Conservation (phyloP, 2,113 vertebrate species). For the Barbus barbus region DNA sequence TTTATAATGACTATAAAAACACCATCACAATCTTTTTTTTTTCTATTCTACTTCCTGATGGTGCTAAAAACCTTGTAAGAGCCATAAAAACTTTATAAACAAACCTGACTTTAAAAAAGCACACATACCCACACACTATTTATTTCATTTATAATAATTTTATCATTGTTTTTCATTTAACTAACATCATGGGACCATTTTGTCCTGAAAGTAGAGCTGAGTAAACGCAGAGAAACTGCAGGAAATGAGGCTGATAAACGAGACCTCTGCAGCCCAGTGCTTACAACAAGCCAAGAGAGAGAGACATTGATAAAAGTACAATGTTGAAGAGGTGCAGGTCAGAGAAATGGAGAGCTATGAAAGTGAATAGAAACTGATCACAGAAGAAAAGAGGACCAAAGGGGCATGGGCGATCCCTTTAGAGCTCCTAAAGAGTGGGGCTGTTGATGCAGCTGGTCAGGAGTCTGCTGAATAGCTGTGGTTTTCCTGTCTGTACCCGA, state of each 20-base stretch:
- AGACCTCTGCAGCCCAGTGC: background rate
- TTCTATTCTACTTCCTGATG: background rate
- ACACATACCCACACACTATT: background rate
- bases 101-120: too few species aligned
- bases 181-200: background rate
- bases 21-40: too few species aligned
- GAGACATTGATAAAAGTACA: slow-evolving; percentile 4
- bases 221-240: background rate
- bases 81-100: background rate
- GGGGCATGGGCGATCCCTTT: background rate
- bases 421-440: background rate
- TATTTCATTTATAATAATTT: background rate
- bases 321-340: slow-evolving; percentile 1
- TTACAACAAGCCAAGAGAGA: background rate
- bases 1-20: too few species aligned
- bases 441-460: slow-evolving; percentile 45
- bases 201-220: background rate
- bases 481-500: slow-evolving; percentile 41
- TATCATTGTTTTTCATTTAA: background rate
- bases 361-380: slow-evolving; percentile 11
- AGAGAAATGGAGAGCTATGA: background rate
- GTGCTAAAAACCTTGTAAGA: background rate
- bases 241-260: background rate
- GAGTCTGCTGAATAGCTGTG: slow-evolving; percentile 38
- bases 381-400: too few species aligned